These are phyloP conservation scores for Drosophila nebulosa DNA, from an alignment of 1,140 invertebrate genomes.

Conservation along the genomic window DNA sequence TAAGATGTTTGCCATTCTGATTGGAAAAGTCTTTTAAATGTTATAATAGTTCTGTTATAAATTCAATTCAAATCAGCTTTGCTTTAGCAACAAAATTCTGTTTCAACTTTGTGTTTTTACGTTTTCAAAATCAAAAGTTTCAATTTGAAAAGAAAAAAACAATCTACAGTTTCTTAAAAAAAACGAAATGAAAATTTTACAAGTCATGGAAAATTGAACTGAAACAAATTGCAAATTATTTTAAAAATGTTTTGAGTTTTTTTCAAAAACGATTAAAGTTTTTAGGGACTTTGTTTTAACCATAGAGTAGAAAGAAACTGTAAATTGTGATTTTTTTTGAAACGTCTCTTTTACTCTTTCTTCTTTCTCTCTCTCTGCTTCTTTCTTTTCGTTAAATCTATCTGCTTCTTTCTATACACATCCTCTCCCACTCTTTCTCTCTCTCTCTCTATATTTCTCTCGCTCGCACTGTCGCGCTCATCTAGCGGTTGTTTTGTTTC, in stretches of 20 bases:
- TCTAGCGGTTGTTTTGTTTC: slow-evolving; percentile 62
- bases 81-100: no score
- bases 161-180: no score
- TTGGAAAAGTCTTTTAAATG: no score
- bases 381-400: background rate
- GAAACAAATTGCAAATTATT: background rate
- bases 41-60: no score
- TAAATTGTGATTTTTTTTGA: slow-evolving; percentile 33
- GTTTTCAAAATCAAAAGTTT: no score
- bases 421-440: slow-evolving; percentile 8
- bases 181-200: no score
- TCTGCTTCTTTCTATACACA: background rate
- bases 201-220: no score
- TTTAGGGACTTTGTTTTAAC: background rate
- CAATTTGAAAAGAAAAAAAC: no score
- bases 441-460: slow-evolving; percentile 10
- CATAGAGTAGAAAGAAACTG: slow-evolving; percentile 26
- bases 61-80: no score
- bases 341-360: slow-evolving; percentile 20
- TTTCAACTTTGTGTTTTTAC: no score
- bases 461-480: slow-evolving; percentile 5
- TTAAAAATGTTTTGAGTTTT: background rate
- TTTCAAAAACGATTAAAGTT: background rate
- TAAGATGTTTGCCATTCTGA: no score
- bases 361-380: background rate